Evolutionary conservation across 2,113 vertebrate species (phyloP).

Genomic region (Ceratotherium simum): DNA sequence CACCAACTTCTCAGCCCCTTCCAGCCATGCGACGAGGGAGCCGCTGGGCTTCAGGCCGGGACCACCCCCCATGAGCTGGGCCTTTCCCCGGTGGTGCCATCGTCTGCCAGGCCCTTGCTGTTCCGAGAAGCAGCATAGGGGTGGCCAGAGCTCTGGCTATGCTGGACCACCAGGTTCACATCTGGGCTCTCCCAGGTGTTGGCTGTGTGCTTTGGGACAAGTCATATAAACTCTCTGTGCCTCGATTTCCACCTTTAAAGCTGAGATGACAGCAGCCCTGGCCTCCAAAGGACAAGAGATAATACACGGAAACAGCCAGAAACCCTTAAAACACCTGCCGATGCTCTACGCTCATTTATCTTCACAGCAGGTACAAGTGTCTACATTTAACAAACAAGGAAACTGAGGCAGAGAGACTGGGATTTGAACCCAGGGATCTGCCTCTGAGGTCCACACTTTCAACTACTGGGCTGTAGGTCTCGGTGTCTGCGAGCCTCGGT

Average conservation of each 20-base stretch:
- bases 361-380: neutral
- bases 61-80: neutral
- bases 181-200: neutral
- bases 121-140: rapidly evolving
- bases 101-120: neutral
- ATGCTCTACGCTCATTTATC: neutral
- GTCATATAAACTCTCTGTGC: neutral
- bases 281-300: neutral
- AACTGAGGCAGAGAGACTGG: neutral
- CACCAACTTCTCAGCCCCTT: neutral
- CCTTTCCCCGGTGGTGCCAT: neutral
- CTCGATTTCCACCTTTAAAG: neutral
- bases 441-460: neutral
- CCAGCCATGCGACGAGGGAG: neutral
- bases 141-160: rapidly evolving
- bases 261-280: neutral
- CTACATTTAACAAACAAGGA: neutral
- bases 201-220: neutral
- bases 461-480: neutral
- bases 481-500: neutral
- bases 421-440: neutral
- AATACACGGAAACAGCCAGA: neutral
- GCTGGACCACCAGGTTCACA: neutral
- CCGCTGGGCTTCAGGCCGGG: neutral
- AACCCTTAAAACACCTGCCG: neutral